Conservation (phyloP, 1,140 invertebrate genomes). For the Steinernema feltiae region DNA sequence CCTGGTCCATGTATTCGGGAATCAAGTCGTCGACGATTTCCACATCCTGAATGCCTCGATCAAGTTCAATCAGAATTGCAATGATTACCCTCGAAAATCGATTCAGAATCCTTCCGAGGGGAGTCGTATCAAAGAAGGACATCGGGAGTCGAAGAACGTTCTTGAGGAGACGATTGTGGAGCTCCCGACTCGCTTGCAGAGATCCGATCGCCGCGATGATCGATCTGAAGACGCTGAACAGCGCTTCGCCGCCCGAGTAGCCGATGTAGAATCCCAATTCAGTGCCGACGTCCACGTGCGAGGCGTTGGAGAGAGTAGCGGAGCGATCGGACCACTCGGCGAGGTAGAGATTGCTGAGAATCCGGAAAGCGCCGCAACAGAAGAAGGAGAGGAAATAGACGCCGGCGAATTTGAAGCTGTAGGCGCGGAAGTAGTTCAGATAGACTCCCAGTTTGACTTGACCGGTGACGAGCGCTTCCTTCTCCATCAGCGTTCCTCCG, state of each 20-base stretch:
- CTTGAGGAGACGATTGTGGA: not conserved
- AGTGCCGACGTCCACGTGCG: not conserved
- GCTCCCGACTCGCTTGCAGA: not conserved
- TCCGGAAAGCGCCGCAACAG: not conserved
- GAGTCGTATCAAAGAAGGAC: constrained; percentile 66
- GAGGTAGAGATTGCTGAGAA: not conserved
- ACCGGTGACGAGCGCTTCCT: constrained; percentile 11
- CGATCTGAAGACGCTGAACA: not conserved
- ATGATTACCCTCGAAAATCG: constrained; percentile 59
- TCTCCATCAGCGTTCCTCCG: too few species aligned
- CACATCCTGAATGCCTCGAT: constrained; percentile 32
- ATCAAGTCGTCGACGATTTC: constrained; percentile 15
- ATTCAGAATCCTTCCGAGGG: constrained; percentile 72
- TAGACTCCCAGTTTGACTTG: not conserved
- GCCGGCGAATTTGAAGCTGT: not conserved
- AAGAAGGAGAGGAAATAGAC: not conserved
- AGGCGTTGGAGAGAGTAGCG: not conserved
- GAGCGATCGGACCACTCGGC: not conserved
- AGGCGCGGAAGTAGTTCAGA: not conserved
- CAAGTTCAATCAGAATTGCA: not conserved
- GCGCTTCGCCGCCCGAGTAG: not conserved
- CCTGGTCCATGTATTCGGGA: not conserved
- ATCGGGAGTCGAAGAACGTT: constrained; percentile 67
- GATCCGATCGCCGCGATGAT: not conserved
- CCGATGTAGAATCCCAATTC: not conserved